phyloP scores from a whole-genome alignment of 2,113 vertebrate genomes.

The Lutjanus erythropterus region DNA sequence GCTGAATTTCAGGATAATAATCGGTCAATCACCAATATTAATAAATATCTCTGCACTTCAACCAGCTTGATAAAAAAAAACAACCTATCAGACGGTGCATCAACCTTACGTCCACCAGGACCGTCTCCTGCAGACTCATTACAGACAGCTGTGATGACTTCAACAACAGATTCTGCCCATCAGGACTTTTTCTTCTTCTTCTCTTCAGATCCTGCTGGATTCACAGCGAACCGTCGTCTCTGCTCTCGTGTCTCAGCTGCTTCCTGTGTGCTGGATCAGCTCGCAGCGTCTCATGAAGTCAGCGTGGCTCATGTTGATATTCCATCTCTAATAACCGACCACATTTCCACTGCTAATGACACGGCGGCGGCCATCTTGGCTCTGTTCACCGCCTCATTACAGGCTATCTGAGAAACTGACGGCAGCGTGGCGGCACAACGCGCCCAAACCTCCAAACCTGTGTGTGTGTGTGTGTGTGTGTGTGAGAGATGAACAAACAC shows the following conservation, averaged over 20 bases:
- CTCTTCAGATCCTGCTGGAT: no score
- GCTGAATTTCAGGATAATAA: no score
- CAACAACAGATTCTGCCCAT: neutral
- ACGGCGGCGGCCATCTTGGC: constrained; percentile 66
- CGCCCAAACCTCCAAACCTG: constrained; percentile 18
- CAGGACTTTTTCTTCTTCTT: neutral
- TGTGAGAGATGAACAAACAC: constrained; percentile 5
- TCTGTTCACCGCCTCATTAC: constrained; percentile 59
- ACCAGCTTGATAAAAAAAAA: no score
- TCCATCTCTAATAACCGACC: constrained; percentile 70
- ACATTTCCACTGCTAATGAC: constrained; percentile 76
- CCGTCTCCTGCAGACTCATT: no score
- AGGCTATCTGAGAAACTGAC: constrained; percentile 57
- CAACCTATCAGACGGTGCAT: no score
- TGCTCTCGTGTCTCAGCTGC: constrained; percentile 1
- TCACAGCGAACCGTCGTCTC: neutral
- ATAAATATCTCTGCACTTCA: no score
- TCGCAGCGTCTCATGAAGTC: constrained; percentile 50
- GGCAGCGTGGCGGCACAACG: constrained; percentile 11
- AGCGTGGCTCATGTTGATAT: constrained; percentile 39
- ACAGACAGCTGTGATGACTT: neutral
- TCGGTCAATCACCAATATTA: no score
- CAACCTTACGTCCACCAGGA: no score
- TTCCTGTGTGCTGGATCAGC: constrained; percentile 26
- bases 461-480: constrained; percentile 17